Base-by-base conservation (phyloP, 2,113 vertebrate genomes). In the Dasypus novemcinctus region DNA sequence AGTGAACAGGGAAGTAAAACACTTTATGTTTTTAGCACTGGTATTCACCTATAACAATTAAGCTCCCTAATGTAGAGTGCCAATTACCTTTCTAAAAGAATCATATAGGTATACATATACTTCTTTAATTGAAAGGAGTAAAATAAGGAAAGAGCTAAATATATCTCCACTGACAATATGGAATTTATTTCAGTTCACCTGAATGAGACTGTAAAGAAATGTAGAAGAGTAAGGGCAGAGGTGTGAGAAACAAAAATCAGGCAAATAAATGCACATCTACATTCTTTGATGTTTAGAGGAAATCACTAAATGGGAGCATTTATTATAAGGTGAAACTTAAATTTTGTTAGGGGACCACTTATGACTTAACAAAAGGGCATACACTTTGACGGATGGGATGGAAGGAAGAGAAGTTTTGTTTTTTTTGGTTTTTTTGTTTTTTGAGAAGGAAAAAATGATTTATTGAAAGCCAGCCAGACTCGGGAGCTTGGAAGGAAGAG, bases 191-290 rank as follows among this genome's bases (percentile, higher is more conserved):
- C 8, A 63, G 72, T 7, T 79, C 64, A 57, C 4, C 14, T 17
- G 20, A 38, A 85, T 6, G 25, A 64, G 31, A 18, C 23, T 13
- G 0, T 6, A n/a, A 79, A 59, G 31, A 68, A 81, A 41, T 2
- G 21, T 2, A 2, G 20, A 0, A 69, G 31, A n/a, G 41, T 43
- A 2, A 7, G 1, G 9, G 9, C 7, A 61, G 38, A n/a, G 6
- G 20, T 3, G 59, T 38, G 31, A 52, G 61, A 36, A 75, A 41
- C 0, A 18, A 52, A 64, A 66, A 59, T 25, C 43, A 38, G 18
- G 1, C 4, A 7, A 43, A 52, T 3, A 41, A 23, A 68, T 4
- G 33, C 14, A 27, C 1, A 49, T n/a, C 11, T 11, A 6, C 12
- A 7, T 23, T 75, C 31, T 59, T 12, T 21, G 27, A 18, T 0